These are phyloP conservation scores for Agraylea sexmaculata DNA, from an alignment of 1,140 invertebrate genomes.

Conservation along the genomic window DNA sequence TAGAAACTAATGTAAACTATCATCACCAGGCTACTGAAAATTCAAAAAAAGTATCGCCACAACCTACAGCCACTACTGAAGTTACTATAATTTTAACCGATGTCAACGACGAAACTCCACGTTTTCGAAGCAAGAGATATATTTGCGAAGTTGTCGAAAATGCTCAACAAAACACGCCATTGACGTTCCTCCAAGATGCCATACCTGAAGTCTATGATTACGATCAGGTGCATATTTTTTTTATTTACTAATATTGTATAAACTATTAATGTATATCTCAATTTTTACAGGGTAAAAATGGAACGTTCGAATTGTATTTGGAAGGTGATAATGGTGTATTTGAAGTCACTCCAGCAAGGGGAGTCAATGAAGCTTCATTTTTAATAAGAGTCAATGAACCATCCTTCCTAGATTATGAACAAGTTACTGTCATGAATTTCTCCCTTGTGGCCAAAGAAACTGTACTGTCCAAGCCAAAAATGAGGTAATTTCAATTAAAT, in stretches of 20 bases:
- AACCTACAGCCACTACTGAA: slow-evolving; percentile 71
- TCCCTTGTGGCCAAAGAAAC: slow-evolving; percentile 77
- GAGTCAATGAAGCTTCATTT: slow-evolving; percentile 87
- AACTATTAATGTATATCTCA: slow-evolving; percentile 1
- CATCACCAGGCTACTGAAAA: slow-evolving; percentile 53
- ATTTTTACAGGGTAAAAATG: slow-evolving; percentile 69
- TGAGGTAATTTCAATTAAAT: no score
- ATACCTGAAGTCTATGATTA: slow-evolving; percentile 84
- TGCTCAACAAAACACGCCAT: slow-evolving; percentile 77
- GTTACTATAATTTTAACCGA: slow-evolving; percentile 89
- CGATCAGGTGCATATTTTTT: slow-evolving; percentile 57
- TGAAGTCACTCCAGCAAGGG: slow-evolving; percentile 76
- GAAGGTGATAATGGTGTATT: slow-evolving; percentile 74
- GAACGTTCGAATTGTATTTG: slow-evolving; percentile 75
- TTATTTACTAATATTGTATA: slow-evolving; percentile 6
- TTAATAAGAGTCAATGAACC: slow-evolving; percentile 81
- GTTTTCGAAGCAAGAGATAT: slow-evolving; percentile 66
- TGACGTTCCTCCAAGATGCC: slow-evolving; percentile 71
- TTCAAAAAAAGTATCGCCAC: slow-evolving; percentile 46
- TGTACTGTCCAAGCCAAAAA: slow-evolving; percentile 57
- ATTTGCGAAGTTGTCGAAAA: slow-evolving; percentile 86
- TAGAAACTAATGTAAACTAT: slow-evolving; percentile 6
- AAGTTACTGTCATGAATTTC: slow-evolving; percentile 66
- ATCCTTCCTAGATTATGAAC: slow-evolving; percentile 75
- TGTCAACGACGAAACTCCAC: slow-evolving; percentile 87